A percentile compares a stretch with the other conserved stretches of the same genome.
phyloP scores from a whole-genome alignment of 2,888 invertebrate species.

The Creontiades dilutus region DNA sequence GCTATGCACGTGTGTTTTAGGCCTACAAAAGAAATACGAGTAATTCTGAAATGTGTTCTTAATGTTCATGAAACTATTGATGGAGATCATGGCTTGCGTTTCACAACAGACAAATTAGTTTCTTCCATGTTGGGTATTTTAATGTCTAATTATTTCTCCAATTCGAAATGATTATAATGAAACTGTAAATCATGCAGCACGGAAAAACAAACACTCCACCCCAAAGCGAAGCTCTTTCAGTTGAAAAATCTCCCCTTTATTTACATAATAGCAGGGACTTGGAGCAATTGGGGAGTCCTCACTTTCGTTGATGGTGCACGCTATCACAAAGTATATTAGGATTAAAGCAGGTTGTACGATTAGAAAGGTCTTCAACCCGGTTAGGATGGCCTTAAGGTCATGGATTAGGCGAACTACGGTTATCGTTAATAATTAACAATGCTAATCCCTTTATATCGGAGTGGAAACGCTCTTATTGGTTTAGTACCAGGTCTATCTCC shows the following conservation, averaged over 20 bases:
- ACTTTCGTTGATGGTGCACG: neutral
- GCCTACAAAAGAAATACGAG: too few species aligned
- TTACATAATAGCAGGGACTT: neutral
- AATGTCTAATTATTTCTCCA: too few species aligned
- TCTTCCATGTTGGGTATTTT: too few species aligned
- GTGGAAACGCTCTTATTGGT: neutral
- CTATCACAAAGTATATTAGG: neutral
- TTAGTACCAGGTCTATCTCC: neutral
- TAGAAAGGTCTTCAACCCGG: neutral
- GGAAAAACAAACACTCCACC: too few species aligned
- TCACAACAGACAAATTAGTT: too few species aligned
- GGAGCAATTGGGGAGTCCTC: neutral
- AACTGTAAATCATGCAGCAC: too few species aligned
- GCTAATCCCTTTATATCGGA: neutral
- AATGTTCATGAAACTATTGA: too few species aligned
- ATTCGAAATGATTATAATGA: too few species aligned
- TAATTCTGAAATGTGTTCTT: too few species aligned
- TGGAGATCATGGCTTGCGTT: too few species aligned
- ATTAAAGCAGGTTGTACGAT: neutral
- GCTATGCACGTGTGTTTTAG: too few species aligned
- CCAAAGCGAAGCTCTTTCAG: neutral
- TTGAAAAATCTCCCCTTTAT: neutral
- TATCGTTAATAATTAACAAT: neutral
- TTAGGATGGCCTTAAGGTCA: neutral
- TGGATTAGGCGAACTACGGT: neutral